phyloP scores from a whole-genome alignment of 2,797 vertebrate species.

The Urosaurus nigricauda region DNA sequence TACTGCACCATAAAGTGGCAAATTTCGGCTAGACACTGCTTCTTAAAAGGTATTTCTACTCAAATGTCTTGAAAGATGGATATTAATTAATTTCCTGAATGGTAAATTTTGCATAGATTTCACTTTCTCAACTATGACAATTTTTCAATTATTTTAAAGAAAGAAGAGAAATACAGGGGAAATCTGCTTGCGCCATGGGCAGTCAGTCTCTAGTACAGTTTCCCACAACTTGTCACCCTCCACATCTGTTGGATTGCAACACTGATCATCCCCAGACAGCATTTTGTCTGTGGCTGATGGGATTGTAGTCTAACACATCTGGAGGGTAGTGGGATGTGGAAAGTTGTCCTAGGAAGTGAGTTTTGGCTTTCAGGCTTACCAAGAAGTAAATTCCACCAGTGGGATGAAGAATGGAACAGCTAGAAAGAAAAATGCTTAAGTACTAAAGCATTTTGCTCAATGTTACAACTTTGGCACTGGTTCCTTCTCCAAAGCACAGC shows the following conservation, averaged over 20 bases:
- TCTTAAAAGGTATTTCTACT: background rate
- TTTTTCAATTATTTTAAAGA: background rate
- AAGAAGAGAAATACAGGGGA: background rate
- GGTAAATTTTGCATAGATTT: background rate
- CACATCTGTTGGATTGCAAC: background rate
- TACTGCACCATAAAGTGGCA: background rate
- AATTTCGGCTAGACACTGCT: too few relatives aligned
- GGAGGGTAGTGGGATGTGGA: background rate
- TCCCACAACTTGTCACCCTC: background rate
- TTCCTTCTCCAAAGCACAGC: slow-evolving; percentile 51
- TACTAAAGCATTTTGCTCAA: slow-evolving; percentile 58
- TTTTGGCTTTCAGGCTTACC: background rate
- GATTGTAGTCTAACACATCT: background rate
- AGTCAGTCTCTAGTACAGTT: background rate
- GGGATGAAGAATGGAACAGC: slow-evolving; percentile 28
- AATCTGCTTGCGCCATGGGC: too few relatives aligned
- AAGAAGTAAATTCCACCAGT: background rate
- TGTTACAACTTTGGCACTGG: slow-evolving; percentile 63
- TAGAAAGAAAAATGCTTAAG: slow-evolving; percentile 51
- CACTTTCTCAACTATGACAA: background rate
- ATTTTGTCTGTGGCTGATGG: background rate
- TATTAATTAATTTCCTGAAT: background rate
- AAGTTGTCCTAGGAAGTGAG: background rate
- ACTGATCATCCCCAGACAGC: background rate
- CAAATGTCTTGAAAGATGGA: background rate